Conservation (phyloP, 2,797 vertebrate species). For the Telmatherina bonti region DNA sequence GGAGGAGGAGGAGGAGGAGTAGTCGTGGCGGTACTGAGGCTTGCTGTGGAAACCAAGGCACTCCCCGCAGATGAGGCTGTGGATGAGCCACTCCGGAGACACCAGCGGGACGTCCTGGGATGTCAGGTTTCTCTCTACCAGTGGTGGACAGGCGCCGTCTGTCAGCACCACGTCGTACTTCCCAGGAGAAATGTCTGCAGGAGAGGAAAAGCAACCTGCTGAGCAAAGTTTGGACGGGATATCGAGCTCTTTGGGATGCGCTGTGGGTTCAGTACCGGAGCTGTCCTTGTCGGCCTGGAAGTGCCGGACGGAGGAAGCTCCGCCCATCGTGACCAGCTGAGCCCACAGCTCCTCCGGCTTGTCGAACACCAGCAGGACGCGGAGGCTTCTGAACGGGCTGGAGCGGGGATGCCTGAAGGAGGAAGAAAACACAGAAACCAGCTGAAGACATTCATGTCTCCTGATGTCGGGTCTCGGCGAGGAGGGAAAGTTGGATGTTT, state of each 20-base stretch:
- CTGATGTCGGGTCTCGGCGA: too few species aligned
- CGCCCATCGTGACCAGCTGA: conserved; percentile 90
- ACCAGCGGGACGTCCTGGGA: conserved; percentile 89
- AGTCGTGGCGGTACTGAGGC: conserved; percentile 89
- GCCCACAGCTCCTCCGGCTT: conserved; percentile 90
- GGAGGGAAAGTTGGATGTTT: too few species aligned
- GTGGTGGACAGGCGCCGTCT: conserved; percentile 86
- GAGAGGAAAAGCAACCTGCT: background rate
- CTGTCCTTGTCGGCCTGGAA: conserved; percentile 82
- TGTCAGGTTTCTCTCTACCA: conserved; percentile 84
- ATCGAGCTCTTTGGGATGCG: background rate
- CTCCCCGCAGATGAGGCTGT: conserved; percentile 92
- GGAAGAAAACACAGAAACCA: too few species aligned
- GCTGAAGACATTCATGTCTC: too few species aligned
- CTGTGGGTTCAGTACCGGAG: conserved; percentile 81
- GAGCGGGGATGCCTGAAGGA: conserved; percentile 89
- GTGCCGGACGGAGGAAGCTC: conserved; percentile 88
- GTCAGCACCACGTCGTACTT: conserved; percentile 92
- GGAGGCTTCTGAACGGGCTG: conserved; percentile 90
- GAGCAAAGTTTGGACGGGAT: background rate
- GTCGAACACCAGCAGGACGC: conserved; percentile 90
- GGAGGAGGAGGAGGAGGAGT: conserved; percentile 54
- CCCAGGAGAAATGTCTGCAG: conserved; percentile 86
- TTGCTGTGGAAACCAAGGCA: conserved; percentile 86
- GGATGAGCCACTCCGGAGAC: conserved; percentile 95